These are phyloP conservation scores for Aporophyla nigra DNA, from an alignment of 2,888 invertebrate species.

Conservation along the genomic window DNA sequence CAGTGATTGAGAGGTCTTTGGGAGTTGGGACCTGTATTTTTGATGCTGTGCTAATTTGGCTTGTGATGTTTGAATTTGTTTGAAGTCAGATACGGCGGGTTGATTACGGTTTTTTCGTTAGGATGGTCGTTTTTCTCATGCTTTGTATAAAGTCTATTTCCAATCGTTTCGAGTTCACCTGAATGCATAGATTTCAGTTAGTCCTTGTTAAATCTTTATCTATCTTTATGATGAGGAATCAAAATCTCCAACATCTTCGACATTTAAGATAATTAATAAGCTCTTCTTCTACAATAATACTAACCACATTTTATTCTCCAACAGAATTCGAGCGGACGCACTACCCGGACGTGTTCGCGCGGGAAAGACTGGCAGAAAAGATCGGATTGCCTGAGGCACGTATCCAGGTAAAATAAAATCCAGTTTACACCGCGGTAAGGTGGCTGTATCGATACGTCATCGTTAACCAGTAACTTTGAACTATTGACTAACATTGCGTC, in stretches of 20 bases:
- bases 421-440: constrained; percentile 87
- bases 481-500: constrained; percentile 38
- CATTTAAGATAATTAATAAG: no score
- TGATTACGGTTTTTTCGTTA: neutral
- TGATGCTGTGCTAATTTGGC: neutral
- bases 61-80: constrained; percentile 1
- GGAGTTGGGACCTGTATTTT: constrained; percentile 15
- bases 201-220: neutral
- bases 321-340: constrained; percentile 99
- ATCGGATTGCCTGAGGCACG: constrained; percentile 99
- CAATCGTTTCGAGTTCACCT: neutral
- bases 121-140: neutral
- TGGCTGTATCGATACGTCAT: constrained; percentile 77
- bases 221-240: neutral
- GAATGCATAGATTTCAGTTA: no score
- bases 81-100: neutral
- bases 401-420: constrained; percentile 97
- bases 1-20: constrained; percentile 61
- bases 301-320: constrained; percentile 26
- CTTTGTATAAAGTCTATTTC: neutral
- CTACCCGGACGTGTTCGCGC: constrained; percentile 99
- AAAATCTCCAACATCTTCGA: neutral
- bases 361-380: constrained; percentile 98
- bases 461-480: constrained; percentile 44
- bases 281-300: neutral